phyloP scores from a whole-genome alignment of 2,888 invertebrate species.

The Cremastinae sp. region DNA sequence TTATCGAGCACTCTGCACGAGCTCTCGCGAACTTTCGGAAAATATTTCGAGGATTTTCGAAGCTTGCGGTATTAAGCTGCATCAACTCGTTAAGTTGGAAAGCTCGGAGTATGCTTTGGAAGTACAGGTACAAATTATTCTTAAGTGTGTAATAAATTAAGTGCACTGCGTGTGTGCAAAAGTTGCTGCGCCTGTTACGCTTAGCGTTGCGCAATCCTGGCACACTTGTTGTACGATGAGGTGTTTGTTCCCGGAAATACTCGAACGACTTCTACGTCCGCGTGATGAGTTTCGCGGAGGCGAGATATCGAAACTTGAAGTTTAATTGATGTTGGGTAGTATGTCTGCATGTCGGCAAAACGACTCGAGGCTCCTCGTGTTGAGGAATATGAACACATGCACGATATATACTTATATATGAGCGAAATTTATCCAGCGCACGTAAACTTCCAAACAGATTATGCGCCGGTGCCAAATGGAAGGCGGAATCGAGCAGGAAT shows the following conservation, averaged over 20 bases:
- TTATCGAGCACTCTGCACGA: no score
- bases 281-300: slow-evolving; percentile 32
- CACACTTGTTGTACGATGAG: slow-evolving; percentile 4
- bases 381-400: slow-evolving; percentile 7
- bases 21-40: no score
- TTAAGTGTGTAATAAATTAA: no score
- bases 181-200: neutral
- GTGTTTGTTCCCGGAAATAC: slow-evolving; percentile 24
- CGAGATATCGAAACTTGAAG: slow-evolving; percentile 56
- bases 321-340: slow-evolving; percentile 56
- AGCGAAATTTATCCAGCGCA: slow-evolving; percentile 10
- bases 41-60: no score
- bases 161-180: neutral
- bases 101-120: no score
- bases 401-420: slow-evolving; percentile 1
- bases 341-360: slow-evolving; percentile 27
- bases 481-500: slow-evolving; percentile 27
- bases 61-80: no score
- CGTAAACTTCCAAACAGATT: slow-evolving; percentile 22
- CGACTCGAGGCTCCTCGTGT: neutral
- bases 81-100: no score
- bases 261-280: slow-evolving; percentile 31
- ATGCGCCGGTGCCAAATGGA: slow-evolving; percentile 7
- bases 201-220: neutral
- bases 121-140: no score